Evolutionary conservation across 1,140 invertebrate genomes (phyloP).

Genomic region (Zeugodacus cucurbitae): DNA sequence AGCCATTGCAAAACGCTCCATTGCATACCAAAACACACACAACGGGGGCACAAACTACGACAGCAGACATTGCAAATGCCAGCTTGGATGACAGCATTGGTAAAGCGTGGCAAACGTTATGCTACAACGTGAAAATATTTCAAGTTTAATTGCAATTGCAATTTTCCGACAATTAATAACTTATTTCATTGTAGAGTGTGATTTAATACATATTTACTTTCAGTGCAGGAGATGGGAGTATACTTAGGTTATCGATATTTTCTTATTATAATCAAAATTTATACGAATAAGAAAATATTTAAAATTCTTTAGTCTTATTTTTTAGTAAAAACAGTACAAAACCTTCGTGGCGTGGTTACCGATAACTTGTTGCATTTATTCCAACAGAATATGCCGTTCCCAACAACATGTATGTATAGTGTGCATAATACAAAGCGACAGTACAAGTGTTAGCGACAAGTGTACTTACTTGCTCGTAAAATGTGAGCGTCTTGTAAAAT

Average conservation of each 20-base stretch:
- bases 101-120: not conserved
- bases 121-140: constrained; percentile 4
- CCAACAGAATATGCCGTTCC: not conserved
- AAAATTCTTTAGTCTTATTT: no score
- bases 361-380: not conserved
- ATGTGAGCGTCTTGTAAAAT: no score
- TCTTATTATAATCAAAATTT: no score
- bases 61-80: not conserved
- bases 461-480: not conserved
- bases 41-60: not conserved
- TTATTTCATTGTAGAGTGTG: not conserved
- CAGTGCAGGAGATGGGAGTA: not conserved
- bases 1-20: not conserved
- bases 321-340: no score
- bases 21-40: constrained; percentile 12
- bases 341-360: no score
- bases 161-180: not conserved
- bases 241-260: not conserved
- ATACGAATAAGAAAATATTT: no score
- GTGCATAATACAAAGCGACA: not conserved
- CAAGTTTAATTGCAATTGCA: constrained; percentile 2
- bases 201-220: not conserved
- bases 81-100: not conserved
- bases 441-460: not conserved
- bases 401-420: no score